A percentile compares a stretch with the other conserved stretches of the same genome.
These are phyloP conservation scores for Lateolabrax maculatus DNA, from an alignment of 2,797 vertebrate species.

Conservation along the genomic window DNA sequence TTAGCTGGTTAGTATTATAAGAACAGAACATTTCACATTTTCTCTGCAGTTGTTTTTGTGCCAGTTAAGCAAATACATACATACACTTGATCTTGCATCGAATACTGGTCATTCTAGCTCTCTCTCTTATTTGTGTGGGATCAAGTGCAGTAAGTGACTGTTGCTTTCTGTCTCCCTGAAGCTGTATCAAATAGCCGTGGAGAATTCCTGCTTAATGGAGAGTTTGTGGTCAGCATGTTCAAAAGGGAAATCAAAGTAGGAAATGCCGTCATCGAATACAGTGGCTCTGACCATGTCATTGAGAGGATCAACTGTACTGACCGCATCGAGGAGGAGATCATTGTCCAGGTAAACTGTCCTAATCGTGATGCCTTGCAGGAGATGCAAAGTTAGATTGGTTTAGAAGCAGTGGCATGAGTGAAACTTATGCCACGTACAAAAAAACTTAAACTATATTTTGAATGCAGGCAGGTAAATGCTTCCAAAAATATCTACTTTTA, in stretches of 20 bases:
- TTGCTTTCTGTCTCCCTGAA: slow-evolving; percentile 76
- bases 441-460: not conserved
- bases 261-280: slow-evolving; percentile 94
- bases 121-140: slow-evolving; percentile 15
- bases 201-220: slow-evolving; percentile 97
- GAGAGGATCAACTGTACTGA: slow-evolving; percentile 99
- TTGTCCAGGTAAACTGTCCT: slow-evolving; percentile 90
- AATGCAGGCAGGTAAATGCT: not conserved
- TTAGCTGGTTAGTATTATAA: not conserved
- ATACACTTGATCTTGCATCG: not conserved
- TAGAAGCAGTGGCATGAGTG: not conserved
- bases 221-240: slow-evolving; percentile 99
- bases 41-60: not conserved
- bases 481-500: slow-evolving; percentile 6
- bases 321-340: slow-evolving; percentile 94
- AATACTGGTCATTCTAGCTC: not conserved
- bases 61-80: not conserved
- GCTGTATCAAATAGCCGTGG: slow-evolving; percentile 94
- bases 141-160: slow-evolving; percentile 15
- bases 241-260: slow-evolving; percentile 99
- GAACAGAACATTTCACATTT: not conserved
- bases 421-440: not conserved
- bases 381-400: not conserved
- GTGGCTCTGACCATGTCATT: slow-evolving; percentile 93
- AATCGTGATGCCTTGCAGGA: not conserved